These are phyloP conservation scores for Buteo buteo DNA, from an alignment of 2,113 vertebrate species.

Conservation along the genomic window DNA sequence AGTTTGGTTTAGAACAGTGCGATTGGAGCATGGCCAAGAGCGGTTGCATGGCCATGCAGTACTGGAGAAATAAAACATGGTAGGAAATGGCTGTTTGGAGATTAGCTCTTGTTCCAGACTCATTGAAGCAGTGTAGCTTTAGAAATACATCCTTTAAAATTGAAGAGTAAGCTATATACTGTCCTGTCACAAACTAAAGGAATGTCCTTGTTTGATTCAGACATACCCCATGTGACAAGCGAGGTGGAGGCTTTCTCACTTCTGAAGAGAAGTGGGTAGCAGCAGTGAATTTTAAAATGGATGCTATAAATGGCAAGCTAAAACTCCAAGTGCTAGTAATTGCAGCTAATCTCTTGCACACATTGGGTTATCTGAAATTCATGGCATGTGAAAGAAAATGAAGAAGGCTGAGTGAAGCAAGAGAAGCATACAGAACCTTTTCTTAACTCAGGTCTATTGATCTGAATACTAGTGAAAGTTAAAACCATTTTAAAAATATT, in stretches of 20 bases:
- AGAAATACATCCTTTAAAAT: not conserved
- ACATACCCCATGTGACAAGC: fast-evolving
- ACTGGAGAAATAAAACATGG: not conserved
- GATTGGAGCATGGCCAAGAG: not conserved
- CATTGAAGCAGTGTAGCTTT: not conserved
- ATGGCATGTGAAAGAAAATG: not conserved
- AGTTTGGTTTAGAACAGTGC: not conserved
- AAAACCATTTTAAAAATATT: not conserved
- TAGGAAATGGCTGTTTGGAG: not conserved
- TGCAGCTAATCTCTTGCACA: not conserved
- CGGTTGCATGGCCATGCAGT: fast-evolving
- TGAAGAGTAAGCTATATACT: not conserved
- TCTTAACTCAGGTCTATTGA: not conserved
- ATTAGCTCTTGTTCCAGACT: not conserved
- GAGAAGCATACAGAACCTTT: not conserved
- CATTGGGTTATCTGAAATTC: not conserved
- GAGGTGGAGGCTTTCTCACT: not conserved
- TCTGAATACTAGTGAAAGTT: not conserved
- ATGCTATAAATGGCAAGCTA: not conserved
- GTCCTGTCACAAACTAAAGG: not conserved
- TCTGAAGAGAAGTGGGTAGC: not conserved
- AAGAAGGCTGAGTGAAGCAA: not conserved
- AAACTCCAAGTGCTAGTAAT: not conserved
- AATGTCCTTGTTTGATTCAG: not conserved
- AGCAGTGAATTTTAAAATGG: not conserved